Base-by-base conservation (phyloP, 2,797 vertebrate genomes). In the Sylvilagus floridanus region DNA sequence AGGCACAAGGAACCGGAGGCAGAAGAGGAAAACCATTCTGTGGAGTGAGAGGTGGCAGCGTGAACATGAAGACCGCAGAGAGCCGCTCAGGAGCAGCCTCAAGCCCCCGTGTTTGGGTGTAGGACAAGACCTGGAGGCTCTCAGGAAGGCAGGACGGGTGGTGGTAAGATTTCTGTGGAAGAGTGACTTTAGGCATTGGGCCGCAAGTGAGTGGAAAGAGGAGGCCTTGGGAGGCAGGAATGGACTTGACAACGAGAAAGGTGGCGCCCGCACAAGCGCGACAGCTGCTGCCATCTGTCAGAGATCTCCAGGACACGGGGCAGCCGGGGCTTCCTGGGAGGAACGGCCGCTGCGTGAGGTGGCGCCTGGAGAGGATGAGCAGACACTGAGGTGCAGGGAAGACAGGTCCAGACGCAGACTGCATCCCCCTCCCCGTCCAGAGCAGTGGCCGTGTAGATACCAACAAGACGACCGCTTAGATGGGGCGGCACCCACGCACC, bases 61-160 rank as follows among this genome's bases (percentile, higher is more conserved):
- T 69, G 50, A n/a, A 79, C 68, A 4, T 86, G 62, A 88, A 17
- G 13, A 62, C 60, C 73, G 5, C 75, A 78, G n/a, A 57, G 42
- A 19, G 21, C 60, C 22, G 63, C 65, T 88, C 24, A 86, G 84
- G 14, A 92, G 35, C 16, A 32, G 14, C 68, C 87, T 95, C 66
- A 19, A 22, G 52, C 22, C 50, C 66, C 2, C 13, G 7, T 63
- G 84, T 72, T 35, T 9, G 69, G 63, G 35, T 54, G 66, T 71
- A 47, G 88, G 52, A 71, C 22, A 50, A 2, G 30, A 11, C 71
- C 24, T 69, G 75, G 85, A 71, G 54, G 66, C 30, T 63, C 30
- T 54, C 62, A 32, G 7, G 77, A 77, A 52, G 42, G 78, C 32
- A 52, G 12, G 7, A 65, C 5, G n/a, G 21, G 26, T 21, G 19